Base-by-base conservation (phyloP, 2,113 vertebrate genomes). In the Micromys minutus region DNA sequence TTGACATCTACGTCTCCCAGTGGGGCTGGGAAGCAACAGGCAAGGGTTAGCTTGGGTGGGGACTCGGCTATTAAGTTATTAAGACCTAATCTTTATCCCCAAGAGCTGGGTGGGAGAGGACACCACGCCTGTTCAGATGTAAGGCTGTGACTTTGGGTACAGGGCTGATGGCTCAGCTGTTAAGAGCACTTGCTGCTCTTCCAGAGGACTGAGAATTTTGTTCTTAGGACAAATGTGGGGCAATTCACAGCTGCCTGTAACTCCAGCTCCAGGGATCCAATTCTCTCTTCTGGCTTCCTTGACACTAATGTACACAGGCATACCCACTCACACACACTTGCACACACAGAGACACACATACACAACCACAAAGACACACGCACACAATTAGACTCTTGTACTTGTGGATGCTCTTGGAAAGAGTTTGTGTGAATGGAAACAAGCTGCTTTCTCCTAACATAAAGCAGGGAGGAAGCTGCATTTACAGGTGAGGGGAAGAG, bases 21-120 rank as follows among this genome's bases (percentile, higher is more conserved):
- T 31, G 63, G 71, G 57, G 77, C 88, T 90, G 75, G 16, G 69
- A 36, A 81, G n/a, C 69, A 50, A 88, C 77, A 84, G 67, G 52
- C 52, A 93, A 26, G 9, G 26, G 61, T 89, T 91, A 80, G 77
- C 61, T 72, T 80, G 86, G 63, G 67, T 76, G 69, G 94, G 77
- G 89, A 96, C 83, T 84, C 94, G 95, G 36, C 47, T n/a, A n/a
- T n/a, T n/a, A n/a, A 94, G 81, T 87, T 92, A 95, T 91, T 80
- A 83, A 52, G 83, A 75, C 88, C 42, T 79, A 87, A n/a, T 91
- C 31, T 90, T 93, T 79, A 63, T 88, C 86, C 94, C 77, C 31
- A 57, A 77, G 57, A 65, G 69, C 16, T 36, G 65, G 39, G 94
- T 50, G 59, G 80, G 29, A 74, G 57, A 86, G 39, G 26, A 17